Base-by-base conservation (phyloP, 2,888 invertebrate species). In the Himalopsyche anomala region DNA sequence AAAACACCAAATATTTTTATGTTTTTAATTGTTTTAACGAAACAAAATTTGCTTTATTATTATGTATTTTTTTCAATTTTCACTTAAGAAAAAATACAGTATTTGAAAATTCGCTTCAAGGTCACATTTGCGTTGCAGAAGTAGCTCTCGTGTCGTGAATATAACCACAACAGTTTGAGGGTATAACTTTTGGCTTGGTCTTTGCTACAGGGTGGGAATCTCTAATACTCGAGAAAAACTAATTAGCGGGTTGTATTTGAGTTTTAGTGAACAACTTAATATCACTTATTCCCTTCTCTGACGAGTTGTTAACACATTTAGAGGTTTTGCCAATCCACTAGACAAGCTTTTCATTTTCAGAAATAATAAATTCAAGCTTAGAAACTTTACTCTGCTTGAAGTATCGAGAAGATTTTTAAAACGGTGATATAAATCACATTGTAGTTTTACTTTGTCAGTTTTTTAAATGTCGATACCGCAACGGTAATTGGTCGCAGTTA, bases 231-330 rank as follows among this genome's bases (percentile, higher is more conserved):
- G 62, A 62, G 62, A 62, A 62, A 62, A 62, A 62, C 62, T 28
- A 62, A 62, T 62, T 62, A 62, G 62, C 62, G 62, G 62, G 15
- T 62, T 62, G 62, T 62, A 62, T 62, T 62, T 62, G 62, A 62
- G 62, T 62, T 62, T 62, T 62, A 19, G 62, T 62, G 62, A 62
- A 62, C 62, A 62, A 62, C 62, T 62, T 62, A 62, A 62, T 62
- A 62, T 62, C 62, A 28, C 62, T 62, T 62, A 62, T 28, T 62
- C 62, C 19, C 62, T 28, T 62, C 28, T 62, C 62, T 62, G 62
- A 62, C 62, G 62, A 62, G 62, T 28, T 62, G 62, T 62, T 62
- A 62, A 62, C 62, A 62, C 62, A 62, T 62, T 62, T 62, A 62
- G 62, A 62, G 62, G 62, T 62, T 62, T 62, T 62, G 11, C 62